phyloP scores from a whole-genome alignment of 2,888 invertebrate species.

The Camponotus fellah region DNA sequence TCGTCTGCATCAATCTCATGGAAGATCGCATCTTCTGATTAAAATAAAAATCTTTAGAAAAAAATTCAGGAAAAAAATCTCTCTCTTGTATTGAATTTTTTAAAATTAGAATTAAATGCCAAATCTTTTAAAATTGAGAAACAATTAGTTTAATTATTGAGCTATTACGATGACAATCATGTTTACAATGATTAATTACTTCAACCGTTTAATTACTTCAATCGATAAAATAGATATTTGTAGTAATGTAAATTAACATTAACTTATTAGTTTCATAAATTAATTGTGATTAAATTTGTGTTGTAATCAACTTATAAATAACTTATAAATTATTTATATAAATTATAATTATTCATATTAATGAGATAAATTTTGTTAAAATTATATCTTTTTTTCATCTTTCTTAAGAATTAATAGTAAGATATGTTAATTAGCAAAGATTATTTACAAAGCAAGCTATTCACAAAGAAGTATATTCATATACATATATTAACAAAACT shows the following conservation, averaged over 20 bases:
- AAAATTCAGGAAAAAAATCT: slow-evolving; percentile 5
- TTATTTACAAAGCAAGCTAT: neutral
- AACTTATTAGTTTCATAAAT: slow-evolving; percentile 7
- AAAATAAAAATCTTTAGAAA: neutral
- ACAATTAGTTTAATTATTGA: neutral
- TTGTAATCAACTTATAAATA: too few species aligned
- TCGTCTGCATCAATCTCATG: slow-evolving; percentile 61
- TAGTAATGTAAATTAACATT: slow-evolving; percentile 15
- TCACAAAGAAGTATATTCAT: neutral
- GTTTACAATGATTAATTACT: neutral
- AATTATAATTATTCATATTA: neutral
- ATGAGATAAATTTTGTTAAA: neutral
- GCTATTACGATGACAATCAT: neutral
- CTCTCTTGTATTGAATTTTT: slow-evolving; percentile 21
- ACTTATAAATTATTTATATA: neutral
- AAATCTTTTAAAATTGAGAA: neutral
- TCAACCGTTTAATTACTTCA: neutral
- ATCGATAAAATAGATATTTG: neutral
- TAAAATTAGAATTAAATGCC: neutral
- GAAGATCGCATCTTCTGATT: slow-evolving; percentile 21
- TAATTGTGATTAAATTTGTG: slow-evolving; percentile 19
- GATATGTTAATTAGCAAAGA: neutral
- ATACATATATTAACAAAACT: neutral
- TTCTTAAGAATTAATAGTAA: neutral
- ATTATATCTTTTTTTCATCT: too few species aligned